Evolutionary conservation across 1,140 invertebrate genomes (phyloP), one percentile per base, ranked within the genome.

Genomic region (Lepidurus apus): DNA sequence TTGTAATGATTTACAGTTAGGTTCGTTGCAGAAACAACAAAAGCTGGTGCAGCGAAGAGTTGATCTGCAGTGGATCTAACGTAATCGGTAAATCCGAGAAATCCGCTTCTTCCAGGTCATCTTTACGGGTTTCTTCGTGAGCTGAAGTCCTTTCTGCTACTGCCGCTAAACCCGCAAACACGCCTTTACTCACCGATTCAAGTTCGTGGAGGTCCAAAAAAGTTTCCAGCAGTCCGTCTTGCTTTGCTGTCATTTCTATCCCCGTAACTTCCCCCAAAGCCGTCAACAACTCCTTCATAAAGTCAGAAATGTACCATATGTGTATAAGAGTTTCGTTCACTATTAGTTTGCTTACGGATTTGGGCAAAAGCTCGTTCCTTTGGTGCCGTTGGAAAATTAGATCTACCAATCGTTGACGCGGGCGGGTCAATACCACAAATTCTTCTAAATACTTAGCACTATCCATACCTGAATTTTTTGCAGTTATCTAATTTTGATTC

Each of bases 31-130:
- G 24, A 17, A 77, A 77, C 4, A 77, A 11, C 45, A 78, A 24
- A 7, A 78, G 34, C 1, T 42, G 7, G 1, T 43, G 53, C 3
- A 78, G 24, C 10, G 17, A 26, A 11, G 21, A 26, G n/a, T 8
- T n/a, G 26, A 77, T 43, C 65, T 77, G 43, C 21, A 77, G n/a
- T 24, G 45, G 24, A 7, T 45, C 24, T 21, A 77, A 42, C 76
- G 45, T 77, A n/a, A 11, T 43, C 4, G 45, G 76, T n/a, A 79
- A 45, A 24, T 47, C 43, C 10, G 74, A 34, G 26, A 79, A 79
- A 74, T 79, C 78, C 5, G 78, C 78, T 26, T 44, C n/a, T 34
- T 79, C 78, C 5, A 79, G 43, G 24, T 79, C 78, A 17, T 79
- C 73, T 11, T 74, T n/a, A 34, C 44, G 78, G 42, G 42, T 74